Evolutionary conservation across 2,797 vertebrate species (phyloP).

Genomic region (Aphelocoma californica): DNA sequence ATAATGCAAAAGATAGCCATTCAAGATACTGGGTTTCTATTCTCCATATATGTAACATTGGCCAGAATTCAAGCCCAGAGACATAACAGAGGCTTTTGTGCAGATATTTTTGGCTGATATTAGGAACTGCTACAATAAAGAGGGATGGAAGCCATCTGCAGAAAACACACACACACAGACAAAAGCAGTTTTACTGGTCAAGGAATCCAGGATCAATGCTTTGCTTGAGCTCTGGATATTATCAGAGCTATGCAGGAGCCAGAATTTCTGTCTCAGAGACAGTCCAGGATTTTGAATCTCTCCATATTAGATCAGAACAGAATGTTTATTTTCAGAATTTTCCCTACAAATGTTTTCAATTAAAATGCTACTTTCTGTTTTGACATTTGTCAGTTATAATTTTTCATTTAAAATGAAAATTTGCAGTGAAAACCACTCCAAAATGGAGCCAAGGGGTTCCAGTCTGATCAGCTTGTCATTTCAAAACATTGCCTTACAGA

Average conservation of each 20-base stretch:
- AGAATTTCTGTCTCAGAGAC: slow-evolving; percentile 6
- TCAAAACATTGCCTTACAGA: not conserved
- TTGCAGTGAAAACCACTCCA: not conserved
- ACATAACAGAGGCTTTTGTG: slow-evolving; percentile 55
- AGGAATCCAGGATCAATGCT: slow-evolving; percentile 28
- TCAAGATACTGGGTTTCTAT: slow-evolving; percentile 8
- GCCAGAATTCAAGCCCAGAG: slow-evolving; percentile 23
- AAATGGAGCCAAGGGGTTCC: not conserved
- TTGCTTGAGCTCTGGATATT: slow-evolving; percentile 17
- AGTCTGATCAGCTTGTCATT: not conserved
- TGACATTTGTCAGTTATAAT: not conserved
- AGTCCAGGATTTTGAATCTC: slow-evolving; percentile 1
- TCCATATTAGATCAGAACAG: not conserved
- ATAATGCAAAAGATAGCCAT: not conserved
- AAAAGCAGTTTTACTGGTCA: slow-evolving; percentile 7
- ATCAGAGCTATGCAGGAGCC: slow-evolving; percentile 12
- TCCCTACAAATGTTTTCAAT: slow-evolving; percentile 1
- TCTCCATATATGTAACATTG: slow-evolving; percentile 22
- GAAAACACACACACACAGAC: slow-evolving; percentile 10
- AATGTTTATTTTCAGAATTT: slow-evolving; percentile 6
- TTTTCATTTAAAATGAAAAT: not conserved
- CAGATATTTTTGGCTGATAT: slow-evolving; percentile 54
- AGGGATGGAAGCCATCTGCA: slow-evolving; percentile 43
- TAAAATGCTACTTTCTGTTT: slow-evolving; percentile 23
- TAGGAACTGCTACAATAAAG: slow-evolving; percentile 18